Base-by-base conservation (phyloP, 2,888 invertebrate species). In the Rhimphoctona megacephalus region DNA sequence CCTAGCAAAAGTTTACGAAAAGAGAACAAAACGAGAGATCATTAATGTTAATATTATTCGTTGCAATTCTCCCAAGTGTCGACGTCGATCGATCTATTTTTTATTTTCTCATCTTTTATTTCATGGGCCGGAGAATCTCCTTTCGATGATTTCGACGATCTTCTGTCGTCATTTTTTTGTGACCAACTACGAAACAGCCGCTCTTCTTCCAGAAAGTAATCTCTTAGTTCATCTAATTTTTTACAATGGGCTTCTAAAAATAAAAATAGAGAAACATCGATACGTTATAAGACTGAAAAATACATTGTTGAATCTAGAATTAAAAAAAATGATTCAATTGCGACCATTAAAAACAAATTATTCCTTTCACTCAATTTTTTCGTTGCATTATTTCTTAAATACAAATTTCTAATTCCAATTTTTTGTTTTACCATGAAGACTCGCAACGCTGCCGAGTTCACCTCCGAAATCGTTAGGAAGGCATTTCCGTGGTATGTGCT, bases 391-490 rank as follows among this genome's bases (percentile, higher is more conserved):
- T 72, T 30, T 19, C 43, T 57, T 30, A 6, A 5, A 25, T 66
- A 73, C 3, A 8, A 49, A 77, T 22, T 69, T 33, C 43, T 54
- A 6, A 46, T 73, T 17, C 0, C 7, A 30, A 8, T 33, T 81
- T 64, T 49, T 57, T 72, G 0, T 73, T 57, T 83, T 90, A 92
- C 93, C 91, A 69, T 92, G 92, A 79, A 93, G 90, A 54, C 67
- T 89, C 67, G 91, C 90, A 25, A 91, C 17, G 67, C 87, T 87
- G 61, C 92, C 92, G 1, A 96, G 93, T 19, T 95, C 95, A 0
- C 97, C 97, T 0, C 96, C 96, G 90, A 95, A 96, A 92, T 96
- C 96, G 0, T 95, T 95, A 0, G 96, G 96, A 1, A 97, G 91
- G 70, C 95, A 95, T 1, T 95, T 95, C 67, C 95, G 95, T 0